phyloP scores from a whole-genome alignment of 2,113 vertebrate species.

The Phrynosoma blainvillii region DNA sequence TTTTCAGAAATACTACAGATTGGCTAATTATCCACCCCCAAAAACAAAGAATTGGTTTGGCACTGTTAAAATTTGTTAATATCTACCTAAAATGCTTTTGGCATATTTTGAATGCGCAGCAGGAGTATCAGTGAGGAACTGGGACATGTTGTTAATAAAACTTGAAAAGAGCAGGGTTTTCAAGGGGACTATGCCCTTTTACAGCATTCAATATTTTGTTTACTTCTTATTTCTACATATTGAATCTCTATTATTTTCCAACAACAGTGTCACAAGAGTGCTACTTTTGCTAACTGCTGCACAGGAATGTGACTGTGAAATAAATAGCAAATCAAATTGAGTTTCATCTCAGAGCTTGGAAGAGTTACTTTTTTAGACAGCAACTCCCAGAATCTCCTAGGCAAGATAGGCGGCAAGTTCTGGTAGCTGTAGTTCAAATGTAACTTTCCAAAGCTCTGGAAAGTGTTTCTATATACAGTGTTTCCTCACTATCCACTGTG shows the following conservation, averaged over 20 bases:
- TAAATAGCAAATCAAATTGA: background rate
- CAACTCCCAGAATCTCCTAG: too few relatives aligned
- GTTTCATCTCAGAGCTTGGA: too few relatives aligned
- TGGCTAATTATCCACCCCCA: constrained; percentile 60
- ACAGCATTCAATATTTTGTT: constrained; percentile 58
- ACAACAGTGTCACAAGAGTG: background rate
- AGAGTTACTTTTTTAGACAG: too few relatives aligned
- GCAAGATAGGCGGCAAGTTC: too few relatives aligned
- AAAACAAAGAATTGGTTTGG: constrained; percentile 56
- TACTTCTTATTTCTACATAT: background rate
- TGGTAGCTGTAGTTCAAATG: too few relatives aligned
- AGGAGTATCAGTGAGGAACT: constrained; percentile 62
- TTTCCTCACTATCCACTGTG: too few relatives aligned
- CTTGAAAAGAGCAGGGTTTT: constrained; percentile 53
- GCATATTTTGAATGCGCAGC: constrained; percentile 64
- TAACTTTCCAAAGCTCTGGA: too few relatives aligned
- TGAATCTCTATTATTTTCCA: background rate
- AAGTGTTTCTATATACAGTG: too few relatives aligned
- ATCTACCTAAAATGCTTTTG: constrained; percentile 65
- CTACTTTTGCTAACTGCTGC: background rate
- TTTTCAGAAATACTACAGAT: constrained; percentile 65
- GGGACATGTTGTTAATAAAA: constrained; percentile 70
- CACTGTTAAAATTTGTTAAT: constrained; percentile 68
- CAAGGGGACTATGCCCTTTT: constrained; percentile 21
- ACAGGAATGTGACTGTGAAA: background rate